Evolutionary conservation across 1,140 invertebrate genomes (phyloP).

Genomic region (Drosophila suzukii): DNA sequence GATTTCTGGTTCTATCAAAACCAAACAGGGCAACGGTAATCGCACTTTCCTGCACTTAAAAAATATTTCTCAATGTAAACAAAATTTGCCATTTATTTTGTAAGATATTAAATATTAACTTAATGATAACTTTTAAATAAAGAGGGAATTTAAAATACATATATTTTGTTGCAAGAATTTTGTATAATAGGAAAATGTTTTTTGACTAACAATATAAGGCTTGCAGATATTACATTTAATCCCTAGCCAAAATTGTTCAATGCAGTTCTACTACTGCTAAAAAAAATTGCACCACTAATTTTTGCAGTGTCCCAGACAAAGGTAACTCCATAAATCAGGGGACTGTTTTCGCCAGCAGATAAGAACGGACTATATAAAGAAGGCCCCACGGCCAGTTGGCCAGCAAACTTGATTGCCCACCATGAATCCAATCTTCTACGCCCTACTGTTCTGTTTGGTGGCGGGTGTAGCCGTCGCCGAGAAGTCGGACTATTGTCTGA

Average conservation of each 20-base stretch:
- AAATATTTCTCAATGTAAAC: neutral
- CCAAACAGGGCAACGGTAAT: constrained; percentile 10
- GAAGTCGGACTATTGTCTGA: constrained; percentile 32
- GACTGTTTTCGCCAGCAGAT: constrained; percentile 16
- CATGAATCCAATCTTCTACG: constrained; percentile 39
- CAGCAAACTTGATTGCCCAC: constrained; percentile 31
- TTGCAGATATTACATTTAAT: no score
- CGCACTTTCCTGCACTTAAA: constrained; percentile 11
- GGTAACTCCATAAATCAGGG: constrained; percentile 34
- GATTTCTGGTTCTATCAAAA: constrained; percentile 3
- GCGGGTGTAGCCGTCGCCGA: constrained; percentile 31
- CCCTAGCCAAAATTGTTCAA: neutral
- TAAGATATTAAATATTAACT: no score
- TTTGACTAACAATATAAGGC: no score
- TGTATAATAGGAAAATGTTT: no score
- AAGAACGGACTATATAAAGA: constrained; percentile 45
- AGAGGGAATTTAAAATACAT: no score
- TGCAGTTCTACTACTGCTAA: neutral
- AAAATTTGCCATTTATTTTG: no score
- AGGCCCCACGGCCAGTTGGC: neutral
- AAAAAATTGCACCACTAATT: neutral
- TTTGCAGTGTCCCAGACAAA: constrained; percentile 3
- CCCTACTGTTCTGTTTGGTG: constrained; percentile 36
- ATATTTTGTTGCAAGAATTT: no score
- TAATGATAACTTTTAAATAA: no score